phyloP scores from a whole-genome alignment of 2,113 vertebrate genomes.

The Cebidichthys violaceus region DNA sequence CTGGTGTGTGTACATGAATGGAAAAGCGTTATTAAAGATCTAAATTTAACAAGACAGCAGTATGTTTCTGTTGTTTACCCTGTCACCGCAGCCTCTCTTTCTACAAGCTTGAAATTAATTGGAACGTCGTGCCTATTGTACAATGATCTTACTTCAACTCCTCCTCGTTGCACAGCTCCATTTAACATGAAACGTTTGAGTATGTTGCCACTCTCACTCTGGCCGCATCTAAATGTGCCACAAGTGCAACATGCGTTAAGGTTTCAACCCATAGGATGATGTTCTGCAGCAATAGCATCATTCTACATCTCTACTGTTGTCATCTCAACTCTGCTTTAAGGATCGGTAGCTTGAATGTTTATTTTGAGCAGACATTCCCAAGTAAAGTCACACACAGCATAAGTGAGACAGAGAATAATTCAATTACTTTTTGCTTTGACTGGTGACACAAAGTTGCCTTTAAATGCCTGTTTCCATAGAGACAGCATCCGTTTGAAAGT shows the following conservation, averaged over 20 bases:
- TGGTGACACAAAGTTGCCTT: neutral
- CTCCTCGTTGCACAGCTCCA: neutral
- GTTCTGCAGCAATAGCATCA: conserved; percentile 3
- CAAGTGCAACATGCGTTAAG: neutral
- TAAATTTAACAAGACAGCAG: conserved; percentile 63
- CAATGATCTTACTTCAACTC: conserved; percentile 20
- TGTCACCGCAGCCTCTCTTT: conserved; percentile 35
- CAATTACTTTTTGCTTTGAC: neutral
- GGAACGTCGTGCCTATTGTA: conserved; percentile 38
- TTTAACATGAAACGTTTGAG: neutral
- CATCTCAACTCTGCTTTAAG: neutral
- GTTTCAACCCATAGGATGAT: neutral
- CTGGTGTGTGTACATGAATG: conserved; percentile 19
- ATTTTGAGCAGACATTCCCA: neutral
- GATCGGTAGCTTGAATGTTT: neutral
- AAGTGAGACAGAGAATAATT: neutral
- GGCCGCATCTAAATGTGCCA: neutral
- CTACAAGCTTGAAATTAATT: conserved; percentile 49
- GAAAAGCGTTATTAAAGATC: conserved; percentile 51
- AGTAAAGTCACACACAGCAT: neutral
- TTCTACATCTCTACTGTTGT: conserved; percentile 12
- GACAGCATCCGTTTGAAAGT: neutral
- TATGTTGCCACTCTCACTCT: conserved; percentile 17
- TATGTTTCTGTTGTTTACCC: conserved; percentile 63
- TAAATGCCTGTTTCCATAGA: conserved; percentile 2